Evolutionary conservation across 2,113 vertebrate species (phyloP).

Genomic region (Phyllopteryx taeniolatus): DNA sequence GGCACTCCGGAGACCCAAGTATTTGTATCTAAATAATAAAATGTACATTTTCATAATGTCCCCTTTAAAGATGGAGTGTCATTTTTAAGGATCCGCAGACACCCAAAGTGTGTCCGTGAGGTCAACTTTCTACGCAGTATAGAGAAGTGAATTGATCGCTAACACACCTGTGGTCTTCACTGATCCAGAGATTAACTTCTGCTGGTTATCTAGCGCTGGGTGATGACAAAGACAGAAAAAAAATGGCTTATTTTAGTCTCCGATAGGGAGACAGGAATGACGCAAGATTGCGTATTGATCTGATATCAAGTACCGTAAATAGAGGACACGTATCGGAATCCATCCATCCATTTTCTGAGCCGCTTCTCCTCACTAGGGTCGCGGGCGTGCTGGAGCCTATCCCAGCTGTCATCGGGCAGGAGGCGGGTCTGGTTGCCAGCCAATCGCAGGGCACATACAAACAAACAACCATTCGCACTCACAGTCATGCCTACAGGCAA

Average conservation of each 20-base stretch:
- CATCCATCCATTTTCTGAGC: too few relatives aligned
- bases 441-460: too few relatives aligned
- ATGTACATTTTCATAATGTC: not conserved
- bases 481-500: too few relatives aligned
- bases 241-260: conserved; percentile 65
- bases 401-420: too few relatives aligned
- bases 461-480: too few relatives aligned
- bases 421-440: too few relatives aligned
- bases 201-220: conserved; percentile 51
- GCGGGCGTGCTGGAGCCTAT: too few relatives aligned
- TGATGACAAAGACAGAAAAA: conserved; percentile 58
- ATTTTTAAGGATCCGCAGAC: not conserved
- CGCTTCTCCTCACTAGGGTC: too few relatives aligned
- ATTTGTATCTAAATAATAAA: not conserved
- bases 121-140: too few relatives aligned
- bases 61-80: not conserved
- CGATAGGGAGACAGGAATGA: conserved; percentile 64
- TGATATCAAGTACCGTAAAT: not conserved
- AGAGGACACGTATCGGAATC: not conserved
- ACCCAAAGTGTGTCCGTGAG: too few relatives aligned
- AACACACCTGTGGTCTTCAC: conserved; percentile 23
- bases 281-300: conserved; percentile 18
- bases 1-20: too few relatives aligned
- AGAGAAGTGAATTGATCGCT: not conserved
- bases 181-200: conserved; percentile 46